Evolutionary conservation across 2,888 invertebrate species (phyloP), one percentile per base, ranked within the genome.

Genomic region (Polylopha cassiicola): DNA sequence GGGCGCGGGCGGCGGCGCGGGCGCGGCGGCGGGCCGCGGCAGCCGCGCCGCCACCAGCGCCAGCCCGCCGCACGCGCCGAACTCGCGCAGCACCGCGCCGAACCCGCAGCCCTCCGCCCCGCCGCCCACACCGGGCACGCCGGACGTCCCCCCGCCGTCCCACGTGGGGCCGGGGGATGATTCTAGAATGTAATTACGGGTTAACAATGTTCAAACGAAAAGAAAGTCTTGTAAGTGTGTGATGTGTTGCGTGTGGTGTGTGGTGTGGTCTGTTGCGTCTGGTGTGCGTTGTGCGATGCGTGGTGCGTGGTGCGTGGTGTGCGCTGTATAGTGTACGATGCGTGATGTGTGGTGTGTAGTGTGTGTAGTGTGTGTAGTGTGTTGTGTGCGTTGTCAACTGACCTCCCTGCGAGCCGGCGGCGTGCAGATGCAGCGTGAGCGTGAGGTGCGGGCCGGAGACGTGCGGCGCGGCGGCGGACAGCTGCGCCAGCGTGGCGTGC

Each of bases 11-110:
- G 87, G 74, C 46, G 75, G 70, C n/a, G 89, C 87, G 51, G 80
- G 74, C 52, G 95, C 94, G 3, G 95, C 95, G 80, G 94, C 95
- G 9, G 97, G 92, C 0, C 95, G 89, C 1, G 97, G 97, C 58
- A 98, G 86, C 53, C 95, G 93, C 61, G 94, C 93, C 0, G 97
- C 97, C 44, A 98, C 84, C 43, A 97, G 86, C 7, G 95, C 95
- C 39, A 98, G 87, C 1, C 97, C 97, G 39, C 97, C 97, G 51
- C 92, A 91, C 46, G 91, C 89, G 33, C 95, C 95, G 80, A 98
- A 97, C 54, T 94, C 92, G 61, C 95, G 93, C 57, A 97, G 84
- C 34, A 94, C 61, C 4, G 56, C 63, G 24, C 65, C 59, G 28
- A 60, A 52, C 15, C 49, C 50, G 37, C 44, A 37, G 31, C 46